Evolutionary conservation across 2,113 vertebrate species (phyloP).

Genomic region (Pseudonaja textilis): DNA sequence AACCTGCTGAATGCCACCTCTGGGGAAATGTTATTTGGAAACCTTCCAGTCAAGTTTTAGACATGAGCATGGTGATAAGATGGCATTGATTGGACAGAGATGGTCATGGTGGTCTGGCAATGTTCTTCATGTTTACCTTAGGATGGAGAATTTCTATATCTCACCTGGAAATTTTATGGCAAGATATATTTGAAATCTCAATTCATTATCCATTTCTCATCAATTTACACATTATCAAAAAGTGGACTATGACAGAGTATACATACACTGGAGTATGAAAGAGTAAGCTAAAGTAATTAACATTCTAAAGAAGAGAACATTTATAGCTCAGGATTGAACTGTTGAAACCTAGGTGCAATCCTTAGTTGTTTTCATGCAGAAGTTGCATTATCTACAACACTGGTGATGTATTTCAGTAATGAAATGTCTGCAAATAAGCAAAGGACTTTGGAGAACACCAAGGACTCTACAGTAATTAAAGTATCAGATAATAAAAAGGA

Average conservation of each 20-base stretch:
- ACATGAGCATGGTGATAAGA: not conserved
- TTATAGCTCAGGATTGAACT: not conserved
- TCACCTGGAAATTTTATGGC: not conserved
- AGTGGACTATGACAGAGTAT: not conserved
- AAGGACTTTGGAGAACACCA: not conserved
- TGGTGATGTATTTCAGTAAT: not conserved
- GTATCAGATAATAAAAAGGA: not conserved
- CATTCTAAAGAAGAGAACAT: not conserved
- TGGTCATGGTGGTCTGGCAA: not conserved
- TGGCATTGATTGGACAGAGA: not conserved
- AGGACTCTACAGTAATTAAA: not conserved
- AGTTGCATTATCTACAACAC: not conserved
- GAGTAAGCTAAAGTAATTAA: not conserved
- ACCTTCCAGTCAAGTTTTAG: not conserved
- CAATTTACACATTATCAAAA: not conserved
- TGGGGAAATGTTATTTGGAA: not conserved
- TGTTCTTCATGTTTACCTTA: not conserved
- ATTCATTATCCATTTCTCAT: not conserved
- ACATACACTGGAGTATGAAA: not conserved
- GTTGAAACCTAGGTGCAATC: not conserved
- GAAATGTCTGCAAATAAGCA: not conserved
- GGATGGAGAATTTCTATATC: too few relatives aligned
- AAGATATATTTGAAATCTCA: not conserved
- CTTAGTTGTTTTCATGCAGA: not conserved
- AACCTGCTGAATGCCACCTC: too few relatives aligned